Evolutionary conservation across 2,113 vertebrate genomes (phyloP), one percentile per base, ranked within the genome.

Genomic region (Periophthalmodon schlosseri): DNA sequence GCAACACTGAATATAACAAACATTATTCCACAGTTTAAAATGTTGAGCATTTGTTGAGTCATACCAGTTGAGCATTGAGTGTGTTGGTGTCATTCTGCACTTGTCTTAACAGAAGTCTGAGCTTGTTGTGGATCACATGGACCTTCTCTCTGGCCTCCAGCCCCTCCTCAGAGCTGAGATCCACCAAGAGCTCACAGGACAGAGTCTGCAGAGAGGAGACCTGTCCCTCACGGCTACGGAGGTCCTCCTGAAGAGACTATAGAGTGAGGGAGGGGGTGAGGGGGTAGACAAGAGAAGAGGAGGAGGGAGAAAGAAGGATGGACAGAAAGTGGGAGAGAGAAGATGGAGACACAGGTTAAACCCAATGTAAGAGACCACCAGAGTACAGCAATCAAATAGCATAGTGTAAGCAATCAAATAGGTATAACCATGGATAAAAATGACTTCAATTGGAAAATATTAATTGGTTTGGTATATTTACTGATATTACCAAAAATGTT

Each of bases 81-180:
- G 73, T 49, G 63, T 63, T 70, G 68, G 97, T 88, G 65, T 96
- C 94, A 0, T 73, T 82, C 6, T 91, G 88, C 69, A 94, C 91
- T 85, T 95, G 94, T 63, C 95, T 85, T 36, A 89, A 89, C 68
- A 99, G 90, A 73, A 96, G 93, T 2, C 89, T 90, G 73, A 97
- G 87, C 46, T 96, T 96, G 57, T 93, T 95, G 85, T 83, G 80
- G 69, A 97, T 94, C 23, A 96, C 95, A 11, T 95, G 95, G 12
- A 97, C 93, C 75, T 96, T 96, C 91, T 98, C 96, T 49, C 94
- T 93, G 50, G 95, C 95, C 88, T 97, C 96, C 21, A 89, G 47
- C 8, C 94, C 94, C 66, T 95, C 93, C 16, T 93, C 94, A 2
- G 79, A 89, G 0, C 88, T 78, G 28, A 92, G 91, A 79, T 95